Base-by-base conservation (phyloP, 2,113 vertebrate genomes). In the Platysternon megacephalum region DNA sequence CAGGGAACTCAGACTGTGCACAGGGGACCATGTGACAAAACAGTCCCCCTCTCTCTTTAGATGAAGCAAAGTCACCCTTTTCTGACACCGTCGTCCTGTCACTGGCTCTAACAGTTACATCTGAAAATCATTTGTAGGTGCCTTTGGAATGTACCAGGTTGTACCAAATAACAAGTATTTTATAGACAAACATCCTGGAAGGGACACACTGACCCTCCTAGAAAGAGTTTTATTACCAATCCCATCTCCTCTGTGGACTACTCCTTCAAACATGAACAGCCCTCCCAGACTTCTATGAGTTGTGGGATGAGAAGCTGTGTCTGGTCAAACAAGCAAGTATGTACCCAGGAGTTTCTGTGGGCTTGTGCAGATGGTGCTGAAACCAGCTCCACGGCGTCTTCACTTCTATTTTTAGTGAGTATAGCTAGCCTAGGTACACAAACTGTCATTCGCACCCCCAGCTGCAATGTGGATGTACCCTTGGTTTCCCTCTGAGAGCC, bases 141-240 rank as follows among this genome's bases (percentile, higher is more conserved):
- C 0, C 0, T 11, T 35, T 96, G 94, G 91, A 95, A 86, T 0
- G 17, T 82, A 81, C 81, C 19, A 49, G 90, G 76, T 24, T 85
- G 82, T 11, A 90, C 95, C 53, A 80, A 68, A 84, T 91, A 93
- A 95, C 85, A 56, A 29, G 0, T 91, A 86, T 95, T 96, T 94
- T 92, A 86, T 91, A 84, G 16, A 42, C 79, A 91, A 96, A 83
- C 44, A 91, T 28, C 79, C 86, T 65, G 1, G 88, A 90, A 94
- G 53, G 46, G 88, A 94, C 35, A n/a, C 19, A 21, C n/a, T 72
- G 17, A 19, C 35, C 19, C 97, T 96, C 95, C 93, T 95, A 94
- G 95, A 94, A 97, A 44, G 95, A 89, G 84, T 93, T 94, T 91
- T 94, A 95, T 96, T 96, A 96, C 93, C 94, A 94, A 78, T 85